Evolutionary conservation across 2,113 vertebrate genomes (phyloP).

Genomic region (Ahaetulla prasina): DNA sequence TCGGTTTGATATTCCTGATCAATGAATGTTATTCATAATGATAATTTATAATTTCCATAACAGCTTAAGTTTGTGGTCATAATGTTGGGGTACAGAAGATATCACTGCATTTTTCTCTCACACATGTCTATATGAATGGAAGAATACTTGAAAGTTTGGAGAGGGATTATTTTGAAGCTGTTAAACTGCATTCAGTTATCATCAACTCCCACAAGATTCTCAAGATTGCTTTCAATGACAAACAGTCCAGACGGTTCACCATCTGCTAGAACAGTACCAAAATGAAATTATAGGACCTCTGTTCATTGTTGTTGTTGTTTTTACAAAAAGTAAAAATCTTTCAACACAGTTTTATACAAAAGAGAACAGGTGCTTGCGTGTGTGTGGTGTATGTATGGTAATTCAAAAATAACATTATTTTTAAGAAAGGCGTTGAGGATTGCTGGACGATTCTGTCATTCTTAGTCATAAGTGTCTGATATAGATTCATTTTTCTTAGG

Average conservation of each 20-base stretch:
- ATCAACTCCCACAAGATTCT: slow-evolving; percentile 24
- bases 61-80: background rate
- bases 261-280: slow-evolving; percentile 8
- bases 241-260: slow-evolving; percentile 15
- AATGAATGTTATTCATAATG: background rate
- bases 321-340: background rate
- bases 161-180: background rate
- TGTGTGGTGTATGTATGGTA: background rate
- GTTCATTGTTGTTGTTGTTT: background rate
- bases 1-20: background rate
- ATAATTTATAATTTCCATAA: background rate
- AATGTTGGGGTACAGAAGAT: background rate
- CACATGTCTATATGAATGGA: background rate
- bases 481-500: background rate
- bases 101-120: background rate
- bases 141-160: slow-evolving; percentile 10
- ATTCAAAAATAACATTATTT: background rate
- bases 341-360: background rate
- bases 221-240: slow-evolving; percentile 11
- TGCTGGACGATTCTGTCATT: background rate
- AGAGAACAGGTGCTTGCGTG: background rate
- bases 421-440: background rate
- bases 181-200: background rate
- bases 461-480: background rate
- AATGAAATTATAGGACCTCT: slow-evolving; percentile 14